These are phyloP conservation scores for Papio anubis DNA, from an alignment of 2,113 vertebrate genomes.

Conservation along the genomic window DNA sequence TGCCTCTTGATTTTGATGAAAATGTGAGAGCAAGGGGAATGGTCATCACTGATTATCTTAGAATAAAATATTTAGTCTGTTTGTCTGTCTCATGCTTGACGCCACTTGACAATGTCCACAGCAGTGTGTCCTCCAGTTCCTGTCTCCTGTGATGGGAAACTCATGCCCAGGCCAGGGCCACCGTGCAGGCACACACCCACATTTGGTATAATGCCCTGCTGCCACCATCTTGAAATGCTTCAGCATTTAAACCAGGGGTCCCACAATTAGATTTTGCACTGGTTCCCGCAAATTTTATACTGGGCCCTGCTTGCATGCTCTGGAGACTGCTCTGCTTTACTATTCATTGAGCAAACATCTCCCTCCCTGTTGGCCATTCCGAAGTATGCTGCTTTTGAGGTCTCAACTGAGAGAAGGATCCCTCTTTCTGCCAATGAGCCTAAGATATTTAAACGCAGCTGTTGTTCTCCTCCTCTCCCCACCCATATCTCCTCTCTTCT, in stretches of 20 bases:
- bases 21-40: not conserved
- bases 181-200: rapidly evolving
- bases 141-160: not conserved
- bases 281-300: not conserved
- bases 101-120: not conserved
- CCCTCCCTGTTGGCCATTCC: not conserved
- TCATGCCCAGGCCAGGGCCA: rapidly evolving
- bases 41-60: not conserved
- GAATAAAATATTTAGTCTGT: not conserved
- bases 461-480: not conserved
- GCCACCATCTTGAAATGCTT: not conserved
- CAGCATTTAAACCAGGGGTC: not conserved
- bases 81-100: not conserved
- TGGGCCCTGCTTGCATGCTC: not conserved
- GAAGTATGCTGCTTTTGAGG: not conserved
- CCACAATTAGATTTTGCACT: not conserved
- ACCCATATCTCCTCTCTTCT: not conserved
- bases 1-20: not conserved
- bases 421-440: not conserved
- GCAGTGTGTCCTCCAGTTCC: no score
- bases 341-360: not conserved
- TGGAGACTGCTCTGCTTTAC: not conserved
- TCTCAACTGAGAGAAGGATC: not conserved
- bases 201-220: not conserved
- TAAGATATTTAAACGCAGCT: not conserved